phyloP scores from a whole-genome alignment of 2,113 vertebrate species.

The Pipa parva region DNA sequence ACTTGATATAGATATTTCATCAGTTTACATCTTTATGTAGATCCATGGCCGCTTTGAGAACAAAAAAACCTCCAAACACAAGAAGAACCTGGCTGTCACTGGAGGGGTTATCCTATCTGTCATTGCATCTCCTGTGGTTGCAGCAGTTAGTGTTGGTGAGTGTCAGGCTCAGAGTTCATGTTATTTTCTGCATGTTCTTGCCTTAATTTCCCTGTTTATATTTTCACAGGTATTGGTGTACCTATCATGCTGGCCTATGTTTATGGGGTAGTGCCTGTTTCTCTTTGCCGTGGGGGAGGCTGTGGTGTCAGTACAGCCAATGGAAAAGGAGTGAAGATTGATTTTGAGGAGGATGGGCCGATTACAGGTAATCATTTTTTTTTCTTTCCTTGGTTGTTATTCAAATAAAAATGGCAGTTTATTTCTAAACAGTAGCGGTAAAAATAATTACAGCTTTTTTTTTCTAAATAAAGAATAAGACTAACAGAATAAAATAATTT shows the following conservation, averaged over 20 bases:
- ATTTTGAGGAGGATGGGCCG: conserved; percentile 95
- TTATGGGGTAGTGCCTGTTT: conserved; percentile 94
- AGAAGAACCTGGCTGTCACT: conserved; percentile 93
- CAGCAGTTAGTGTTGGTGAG: conserved; percentile 95
- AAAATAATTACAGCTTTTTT: too few species aligned
- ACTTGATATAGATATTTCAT: background rate
- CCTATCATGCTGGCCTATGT: conserved; percentile 98
- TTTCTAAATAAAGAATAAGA: too few species aligned
- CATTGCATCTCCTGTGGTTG: conserved; percentile 92
- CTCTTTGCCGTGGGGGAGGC: conserved; percentile 91
- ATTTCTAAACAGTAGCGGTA: too few species aligned
- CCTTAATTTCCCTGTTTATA: background rate
- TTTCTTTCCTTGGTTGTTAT: too few species aligned
- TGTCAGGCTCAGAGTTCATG: background rate
- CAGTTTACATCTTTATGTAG: conserved; percentile 57
- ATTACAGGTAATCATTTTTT: conserved; percentile 92
- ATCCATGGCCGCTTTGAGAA: conserved; percentile 95
- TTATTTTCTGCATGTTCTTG: background rate
- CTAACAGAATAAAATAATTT: too few species aligned
- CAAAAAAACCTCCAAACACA: conserved; percentile 88
- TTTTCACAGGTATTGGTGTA: conserved; percentile 83
- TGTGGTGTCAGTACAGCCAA: conserved; percentile 95
- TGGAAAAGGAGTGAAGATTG: conserved; percentile 90
- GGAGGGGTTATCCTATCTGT: conserved; percentile 94
- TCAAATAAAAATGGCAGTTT: too few species aligned